Base-by-base conservation (phyloP, 2,888 invertebrate genomes). In the Archips crataeganus region DNA sequence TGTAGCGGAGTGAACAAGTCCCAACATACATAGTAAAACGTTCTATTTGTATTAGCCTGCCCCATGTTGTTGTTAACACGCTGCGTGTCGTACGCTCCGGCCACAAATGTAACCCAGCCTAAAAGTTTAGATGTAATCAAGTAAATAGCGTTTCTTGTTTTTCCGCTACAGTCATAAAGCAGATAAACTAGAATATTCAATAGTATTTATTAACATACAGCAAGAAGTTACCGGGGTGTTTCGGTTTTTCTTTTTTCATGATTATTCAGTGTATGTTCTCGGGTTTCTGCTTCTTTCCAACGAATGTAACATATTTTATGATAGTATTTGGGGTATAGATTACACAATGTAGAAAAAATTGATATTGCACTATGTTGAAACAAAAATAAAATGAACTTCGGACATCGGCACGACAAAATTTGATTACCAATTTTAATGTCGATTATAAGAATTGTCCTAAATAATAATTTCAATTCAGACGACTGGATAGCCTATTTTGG, bases 41-140 rank as follows among this genome's bases (percentile, higher is more conserved):
- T 66, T 66, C 65, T 66, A 36, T 66, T 54, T 66, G 54, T 66
- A 66, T 66, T 66, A 66, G 23, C 54, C 54, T 15, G 47, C 51
- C 65, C 65, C 51, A 39, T 54, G 65, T 66, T 66, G 65, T 66
- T 66, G 54, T 32, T 49, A 32, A 64, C 64, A 54, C 65, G 54
- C 15, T n/a, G 39, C 51, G 65, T 54, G 65, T 34, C 51, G 36
- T 5, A 13, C 23, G 15, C 32, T 4, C 23, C 57, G 57, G 6
- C 57, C 57, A 32, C 57, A 32, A 32, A 57, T 57, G 57, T 57
- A 32, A 10, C 32, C 57, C 11, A 23, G 10, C 32, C 32, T 32
- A 23, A 54, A 54, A 54, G 15, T 54, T 54, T 54, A 54, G 54
- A 13, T 45, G 42, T 45, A 60, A 60, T 69, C 49, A 69, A 49